Evolutionary conservation across 2,797 vertebrate species (phyloP), one percentile per base, ranked within the genome.

Genomic region (Tapirus indicus): DNA sequence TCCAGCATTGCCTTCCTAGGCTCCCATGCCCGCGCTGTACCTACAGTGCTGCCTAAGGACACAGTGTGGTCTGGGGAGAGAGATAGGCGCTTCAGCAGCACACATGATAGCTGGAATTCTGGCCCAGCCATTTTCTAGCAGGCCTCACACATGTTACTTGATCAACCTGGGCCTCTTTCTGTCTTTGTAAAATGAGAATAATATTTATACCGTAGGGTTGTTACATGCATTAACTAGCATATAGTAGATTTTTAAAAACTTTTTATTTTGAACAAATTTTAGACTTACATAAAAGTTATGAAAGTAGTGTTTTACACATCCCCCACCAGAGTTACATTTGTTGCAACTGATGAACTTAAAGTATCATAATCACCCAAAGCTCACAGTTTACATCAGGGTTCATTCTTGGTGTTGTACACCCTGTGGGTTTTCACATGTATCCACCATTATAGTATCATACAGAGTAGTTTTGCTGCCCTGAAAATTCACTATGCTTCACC

Each of bases 261-360:
- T 80, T 74, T 84, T 82, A 95, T 89, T 90, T 89, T 93, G 27
- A 54, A 52, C 52, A 79, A 60, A 80, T 86, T 52, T 83, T 60
- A 91, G 82, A 87, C 35, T 35, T 83, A 78, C 0, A 83, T 27
- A 78, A 87, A 88, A 49, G 12, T 38, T 91, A 4, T 29, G 56
- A 58, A 62, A 80, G 74, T 49, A 71, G 32, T 77, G 38, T 38
- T 38, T 38, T 38, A 38, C 38, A 38, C 18, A 47, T 56, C 54
- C 11, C 44, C 8, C 68, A 29, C 12, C 7, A 62, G 86, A 41
- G 35, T 20, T 32, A 18, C 8, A 62, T 49, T n/a, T 79, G 49
- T 75, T 74, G 44, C 3, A 27, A 54, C 14, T 3, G 11, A 35
- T 32, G 20, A 85, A 60, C 18, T 38, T 79, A n/a, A 18, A 69